phyloP scores from a whole-genome alignment of 64 coral and sea anemone species.

The Dendronephthya gigantea region DNA sequence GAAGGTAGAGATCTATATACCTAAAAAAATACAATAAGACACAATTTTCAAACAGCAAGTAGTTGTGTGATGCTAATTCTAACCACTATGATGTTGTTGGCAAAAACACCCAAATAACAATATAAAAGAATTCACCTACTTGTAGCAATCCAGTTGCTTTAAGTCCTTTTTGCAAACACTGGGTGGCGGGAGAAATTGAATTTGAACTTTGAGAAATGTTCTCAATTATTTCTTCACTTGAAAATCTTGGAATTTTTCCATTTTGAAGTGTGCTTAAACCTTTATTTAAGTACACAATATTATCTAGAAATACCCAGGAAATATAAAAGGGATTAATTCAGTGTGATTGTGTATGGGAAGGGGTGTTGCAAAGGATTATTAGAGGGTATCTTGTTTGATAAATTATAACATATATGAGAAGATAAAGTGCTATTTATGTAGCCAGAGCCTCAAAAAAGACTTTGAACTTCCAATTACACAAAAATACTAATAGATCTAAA shows the following conservation, averaged over 20 bases:
- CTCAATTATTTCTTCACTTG: background rate
- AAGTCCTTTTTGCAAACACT: background rate
- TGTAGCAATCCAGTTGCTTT: slow-evolving; percentile 11
- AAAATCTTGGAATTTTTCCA: slow-evolving; percentile 13
- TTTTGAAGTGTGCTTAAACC: background rate
- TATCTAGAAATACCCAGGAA: background rate
- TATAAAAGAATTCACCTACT: background rate
- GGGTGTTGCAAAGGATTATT: no score
- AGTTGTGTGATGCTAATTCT: background rate
- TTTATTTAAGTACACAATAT: background rate
- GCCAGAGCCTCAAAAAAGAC: no score
- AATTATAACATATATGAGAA: no score
- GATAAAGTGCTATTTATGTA: no score
- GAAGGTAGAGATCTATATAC: background rate
- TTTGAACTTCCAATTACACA: no score
- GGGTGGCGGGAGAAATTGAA: background rate
- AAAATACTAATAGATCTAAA: no score
- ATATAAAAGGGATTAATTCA: background rate
- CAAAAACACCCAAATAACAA: no score
- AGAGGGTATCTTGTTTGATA: no score
- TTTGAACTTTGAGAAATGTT: background rate
- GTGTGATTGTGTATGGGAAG: no score
- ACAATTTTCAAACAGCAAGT: background rate
- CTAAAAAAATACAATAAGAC: background rate
- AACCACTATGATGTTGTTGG: background rate